Evolutionary conservation across 2,113 vertebrate genomes (phyloP).

Genomic region (Semicossyphus pulcher): DNA sequence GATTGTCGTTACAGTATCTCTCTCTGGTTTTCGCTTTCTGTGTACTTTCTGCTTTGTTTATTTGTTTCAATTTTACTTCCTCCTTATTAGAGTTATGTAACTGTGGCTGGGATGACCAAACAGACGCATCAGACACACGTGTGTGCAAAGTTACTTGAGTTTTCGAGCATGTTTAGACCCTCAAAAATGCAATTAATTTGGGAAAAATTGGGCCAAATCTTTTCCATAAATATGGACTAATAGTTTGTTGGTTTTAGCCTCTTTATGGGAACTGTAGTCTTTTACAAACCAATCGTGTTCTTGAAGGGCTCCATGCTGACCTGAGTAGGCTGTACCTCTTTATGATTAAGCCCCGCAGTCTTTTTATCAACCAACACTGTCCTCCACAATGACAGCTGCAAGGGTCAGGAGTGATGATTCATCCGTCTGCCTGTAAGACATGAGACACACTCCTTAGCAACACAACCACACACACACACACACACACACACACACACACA

Average conservation of each 20-base stretch:
- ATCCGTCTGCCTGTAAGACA: conserved; percentile 12
- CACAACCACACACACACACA: conserved; percentile 6
- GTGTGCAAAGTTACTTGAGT: too few relatives aligned
- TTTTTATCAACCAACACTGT: conserved; percentile 11
- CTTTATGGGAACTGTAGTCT: not conserved
- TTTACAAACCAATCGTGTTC: too few relatives aligned
- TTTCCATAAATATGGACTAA: not conserved
- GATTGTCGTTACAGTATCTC: not conserved
- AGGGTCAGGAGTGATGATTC: not conserved
- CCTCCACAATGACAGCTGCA: conserved; percentile 1
- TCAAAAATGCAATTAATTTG: too few relatives aligned
- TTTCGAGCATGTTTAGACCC: too few relatives aligned
- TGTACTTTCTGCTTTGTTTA: not conserved
- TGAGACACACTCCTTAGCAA: not conserved
- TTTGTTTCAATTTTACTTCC: not conserved
- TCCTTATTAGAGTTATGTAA: not conserved
- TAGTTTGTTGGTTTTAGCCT: not conserved
- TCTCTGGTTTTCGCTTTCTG: not conserved
- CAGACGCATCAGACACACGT: too few relatives aligned
- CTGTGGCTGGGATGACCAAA: too few relatives aligned
- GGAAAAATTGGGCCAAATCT: too few relatives aligned
- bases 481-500: not conserved
- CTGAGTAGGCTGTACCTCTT: not conserved
- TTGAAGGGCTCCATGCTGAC: not conserved
- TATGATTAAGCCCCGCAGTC: not conserved